Evolutionary conservation across 2,113 vertebrate genomes (phyloP).

Genomic region (Caranx ignobilis): DNA sequence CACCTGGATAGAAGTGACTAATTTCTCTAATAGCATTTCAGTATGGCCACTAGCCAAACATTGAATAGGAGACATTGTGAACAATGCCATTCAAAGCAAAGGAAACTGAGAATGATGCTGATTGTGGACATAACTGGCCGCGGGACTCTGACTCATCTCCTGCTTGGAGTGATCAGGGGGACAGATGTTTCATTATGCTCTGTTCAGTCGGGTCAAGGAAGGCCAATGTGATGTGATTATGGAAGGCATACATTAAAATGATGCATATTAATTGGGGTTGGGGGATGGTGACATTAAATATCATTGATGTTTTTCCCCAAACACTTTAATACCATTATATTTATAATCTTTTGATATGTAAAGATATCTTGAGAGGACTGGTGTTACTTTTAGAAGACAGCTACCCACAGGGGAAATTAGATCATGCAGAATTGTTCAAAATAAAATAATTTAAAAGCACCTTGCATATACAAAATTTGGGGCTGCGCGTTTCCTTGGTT

Average conservation of each 20-base stretch:
- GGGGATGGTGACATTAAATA: not conserved
- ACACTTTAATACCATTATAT: not conserved
- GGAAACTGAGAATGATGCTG: conserved; percentile 48
- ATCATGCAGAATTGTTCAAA: not conserved
- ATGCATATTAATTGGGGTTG: not conserved
- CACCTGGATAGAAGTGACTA: conserved; percentile 11
- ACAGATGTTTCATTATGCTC: conserved; percentile 52
- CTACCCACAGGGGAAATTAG: not conserved
- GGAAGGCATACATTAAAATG: not conserved
- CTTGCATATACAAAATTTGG: not conserved
- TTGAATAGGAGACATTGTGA: conserved; percentile 28
- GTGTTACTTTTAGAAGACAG: not conserved
- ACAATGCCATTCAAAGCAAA: conserved; percentile 56
- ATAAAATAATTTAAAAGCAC: not conserved
- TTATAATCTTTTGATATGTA: not conserved
- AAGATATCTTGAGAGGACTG: not conserved
- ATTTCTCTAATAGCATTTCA: conserved; percentile 24
- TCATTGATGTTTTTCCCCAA: not conserved
- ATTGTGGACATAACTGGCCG: conserved; percentile 47
- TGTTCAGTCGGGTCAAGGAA: conserved; percentile 19
- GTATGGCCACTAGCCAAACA: conserved; percentile 25
- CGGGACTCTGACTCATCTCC: conserved; percentile 73
- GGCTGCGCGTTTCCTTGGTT: not conserved
- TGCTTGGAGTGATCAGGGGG: conserved; percentile 32
- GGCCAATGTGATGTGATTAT: conserved; percentile 1